A percentile compares a stretch with the other conserved stretches of the same genome.
These are phyloP conservation scores for Cynopterus sphinx DNA, from an alignment of 2,797 vertebrate genomes.

Conservation along the genomic window DNA sequence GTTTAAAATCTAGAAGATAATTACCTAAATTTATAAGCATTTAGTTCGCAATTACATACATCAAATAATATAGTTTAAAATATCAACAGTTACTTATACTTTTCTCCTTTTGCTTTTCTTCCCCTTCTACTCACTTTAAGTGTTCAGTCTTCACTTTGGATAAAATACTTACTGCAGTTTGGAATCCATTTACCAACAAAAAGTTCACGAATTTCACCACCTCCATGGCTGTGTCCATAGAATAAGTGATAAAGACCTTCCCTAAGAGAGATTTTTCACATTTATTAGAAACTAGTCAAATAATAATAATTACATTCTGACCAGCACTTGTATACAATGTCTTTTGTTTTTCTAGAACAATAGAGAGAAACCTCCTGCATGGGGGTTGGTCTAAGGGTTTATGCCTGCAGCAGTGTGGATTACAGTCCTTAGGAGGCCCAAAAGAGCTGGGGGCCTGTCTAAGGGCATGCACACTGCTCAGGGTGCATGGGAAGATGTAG, in stretches of 20 bases:
- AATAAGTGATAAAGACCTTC: slow-evolving; percentile 97
- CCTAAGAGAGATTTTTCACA: slow-evolving; percentile 85
- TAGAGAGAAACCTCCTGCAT: background rate
- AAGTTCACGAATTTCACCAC: slow-evolving; percentile 92
- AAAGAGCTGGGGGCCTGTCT: background rate
- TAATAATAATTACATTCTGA: background rate
- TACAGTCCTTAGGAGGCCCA: background rate
- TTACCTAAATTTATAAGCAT: background rate
- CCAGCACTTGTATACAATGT: background rate
- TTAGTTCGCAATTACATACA: slow-evolving; percentile 10
- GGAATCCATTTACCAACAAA: slow-evolving; percentile 93
- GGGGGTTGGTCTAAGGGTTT: background rate
- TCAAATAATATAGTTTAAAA: background rate
- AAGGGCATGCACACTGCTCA: background rate
- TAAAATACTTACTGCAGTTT: slow-evolving; percentile 91
- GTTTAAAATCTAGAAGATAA: slow-evolving; percentile 14
- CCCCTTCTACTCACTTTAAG: background rate
- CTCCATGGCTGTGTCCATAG: slow-evolving; percentile 90
- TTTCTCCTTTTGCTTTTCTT: background rate
- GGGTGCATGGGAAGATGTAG: background rate
- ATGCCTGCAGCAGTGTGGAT: background rate
- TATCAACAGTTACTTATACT: background rate
- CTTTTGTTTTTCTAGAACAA: background rate
- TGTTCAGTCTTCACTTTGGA: slow-evolving; percentile 34
- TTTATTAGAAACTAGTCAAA: slow-evolving; percentile 31